Evolutionary conservation across 2,797 vertebrate species (phyloP), one percentile per base, ranked within the genome.

Genomic region (Dryobates pubescens): DNA sequence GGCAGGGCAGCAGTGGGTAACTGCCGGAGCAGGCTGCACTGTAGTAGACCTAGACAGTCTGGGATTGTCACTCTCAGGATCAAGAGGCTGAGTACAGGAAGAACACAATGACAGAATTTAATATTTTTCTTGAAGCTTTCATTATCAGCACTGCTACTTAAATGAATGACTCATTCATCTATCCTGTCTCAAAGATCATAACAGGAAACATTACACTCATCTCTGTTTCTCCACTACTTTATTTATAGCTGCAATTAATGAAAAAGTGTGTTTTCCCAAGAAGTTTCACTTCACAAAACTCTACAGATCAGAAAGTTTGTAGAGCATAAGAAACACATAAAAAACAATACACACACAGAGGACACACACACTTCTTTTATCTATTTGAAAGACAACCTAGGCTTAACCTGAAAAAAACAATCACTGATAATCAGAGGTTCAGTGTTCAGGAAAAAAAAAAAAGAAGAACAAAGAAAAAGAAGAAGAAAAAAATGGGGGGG

Each of bases 111-210:
- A 91, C 75, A 95, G 73, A 82, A 89, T 95, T 91, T 92, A 87
- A 79, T 94, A 88, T 82, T 83, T 95, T 79, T 32, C 75, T 91
- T 95, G 76, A 91, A 96, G 83, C 81, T 57, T 89, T 95, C 63
- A 70, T 96, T 86, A 91, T 68, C 75, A 71, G 74, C 77, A 54
- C 73, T 51, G 81, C 73, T 90, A 30, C 73, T 92, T 90, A 92
- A 93, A 92, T 84, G 93, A 96, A 95, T 93, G 92, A 94, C 61
- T 94, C 91, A 95, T 93, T 95, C 93, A 93, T 96, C 82, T 82
- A 38, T 74, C 36, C 80, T 89, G 65, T 51, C 73, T 96, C 71
- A 76, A 89, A 80, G 85, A 93, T 89, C 92, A 80, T 89, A 95
- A 96, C 93, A 96, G 93, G 84, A 96, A 95, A 89, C 68, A 79